Evolutionary conservation across 2,888 invertebrate genomes (phyloP).

Genomic region (Capitulum mitella): DNA sequence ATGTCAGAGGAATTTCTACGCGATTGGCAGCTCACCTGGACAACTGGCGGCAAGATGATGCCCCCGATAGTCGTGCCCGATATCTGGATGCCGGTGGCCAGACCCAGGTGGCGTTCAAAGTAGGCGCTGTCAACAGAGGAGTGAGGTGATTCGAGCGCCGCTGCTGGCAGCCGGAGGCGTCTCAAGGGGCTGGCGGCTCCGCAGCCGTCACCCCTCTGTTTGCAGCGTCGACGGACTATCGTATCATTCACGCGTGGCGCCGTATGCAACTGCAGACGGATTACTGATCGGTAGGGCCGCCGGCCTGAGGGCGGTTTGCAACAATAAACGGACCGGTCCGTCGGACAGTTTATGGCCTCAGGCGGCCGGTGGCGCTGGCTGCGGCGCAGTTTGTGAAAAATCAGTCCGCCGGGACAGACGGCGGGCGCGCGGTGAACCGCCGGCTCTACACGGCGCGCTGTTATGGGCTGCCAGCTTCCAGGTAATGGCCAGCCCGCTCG

Average conservation of each 20-base stretch:
- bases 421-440: no score
- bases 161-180: background rate
- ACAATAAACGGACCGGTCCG: background rate
- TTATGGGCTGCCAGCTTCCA: no score
- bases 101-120: background rate
- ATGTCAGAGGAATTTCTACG: no score
- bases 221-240: background rate
- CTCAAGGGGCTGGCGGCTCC: no score
- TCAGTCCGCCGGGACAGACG: no score
- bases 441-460: no score
- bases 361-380: no score
- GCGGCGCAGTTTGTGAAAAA: no score
- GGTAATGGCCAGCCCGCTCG: no score
- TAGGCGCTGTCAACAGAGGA: background rate
- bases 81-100: conserved; percentile 6
- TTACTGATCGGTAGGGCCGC: background rate
- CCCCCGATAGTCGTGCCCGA: conserved; percentile 1
- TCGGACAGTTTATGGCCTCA: background rate
- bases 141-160: background rate
- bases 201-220: background rate
- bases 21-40: background rate
- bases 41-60: background rate
- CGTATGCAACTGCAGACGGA: background rate
- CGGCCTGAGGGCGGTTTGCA: background rate
- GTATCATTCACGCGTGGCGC: background rate